Percentiles rank a stretch among this genome's conserved stretches.
Conservation (phyloP, 2,797 vertebrate genomes). For the Thalassophryne amazonica region DNA sequence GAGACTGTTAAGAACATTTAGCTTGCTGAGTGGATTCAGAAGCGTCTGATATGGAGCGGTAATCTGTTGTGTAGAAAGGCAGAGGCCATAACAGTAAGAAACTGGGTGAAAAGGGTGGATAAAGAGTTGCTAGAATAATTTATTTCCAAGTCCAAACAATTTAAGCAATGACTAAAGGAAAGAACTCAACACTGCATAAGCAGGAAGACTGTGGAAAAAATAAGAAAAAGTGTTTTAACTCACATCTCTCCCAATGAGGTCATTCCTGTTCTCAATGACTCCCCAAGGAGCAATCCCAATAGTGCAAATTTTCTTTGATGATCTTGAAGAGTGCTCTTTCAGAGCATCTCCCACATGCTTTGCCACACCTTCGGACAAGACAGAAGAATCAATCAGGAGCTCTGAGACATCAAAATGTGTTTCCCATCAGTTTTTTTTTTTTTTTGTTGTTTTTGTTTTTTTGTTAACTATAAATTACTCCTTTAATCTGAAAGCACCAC, state of each 20-base stretch:
- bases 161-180: background rate
- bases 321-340: constrained; percentile 93
- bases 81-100: background rate
- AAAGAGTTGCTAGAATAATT: background rate
- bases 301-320: constrained; percentile 97
- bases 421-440: too few relatives aligned
- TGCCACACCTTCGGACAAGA: constrained; percentile 82
- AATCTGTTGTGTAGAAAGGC: constrained; percentile 74
- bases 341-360: constrained; percentile 98
- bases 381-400: background rate
- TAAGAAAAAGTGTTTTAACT: constrained; percentile 49
- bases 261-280: constrained; percentile 97
- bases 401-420: background rate
- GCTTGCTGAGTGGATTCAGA: constrained; percentile 95
- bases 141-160: background rate
- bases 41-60: constrained; percentile 96
- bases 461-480: too few relatives aligned
- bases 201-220: background rate
- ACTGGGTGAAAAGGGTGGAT: background rate
- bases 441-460: too few relatives aligned
- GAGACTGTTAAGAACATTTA: constrained; percentile 95
- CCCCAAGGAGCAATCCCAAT: constrained; percentile 98
- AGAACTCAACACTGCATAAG: background rate
- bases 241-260: constrained; percentile 97
- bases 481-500: too few relatives aligned